These are phyloP conservation scores for Lycophotia porphyrea DNA, from an alignment of 2,888 invertebrate genomes.

Conservation along the genomic window DNA sequence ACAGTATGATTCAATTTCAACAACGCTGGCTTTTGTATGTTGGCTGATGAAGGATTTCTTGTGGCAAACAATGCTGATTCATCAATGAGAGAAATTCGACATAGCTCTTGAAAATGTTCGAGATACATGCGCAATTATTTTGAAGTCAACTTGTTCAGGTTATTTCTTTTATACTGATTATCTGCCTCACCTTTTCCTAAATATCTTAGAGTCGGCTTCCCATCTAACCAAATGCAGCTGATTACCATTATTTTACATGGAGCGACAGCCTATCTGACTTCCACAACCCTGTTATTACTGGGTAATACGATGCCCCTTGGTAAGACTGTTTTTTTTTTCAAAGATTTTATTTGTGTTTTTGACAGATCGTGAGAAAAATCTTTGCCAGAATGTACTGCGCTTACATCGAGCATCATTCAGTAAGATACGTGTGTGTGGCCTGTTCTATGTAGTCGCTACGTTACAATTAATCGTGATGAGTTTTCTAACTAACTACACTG, in stretches of 20 bases:
- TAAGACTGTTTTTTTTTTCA: background rate
- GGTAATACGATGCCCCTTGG: background rate
- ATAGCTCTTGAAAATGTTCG: background rate
- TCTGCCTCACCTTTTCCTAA: background rate
- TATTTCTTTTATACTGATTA: background rate
- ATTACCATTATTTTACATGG: background rate
- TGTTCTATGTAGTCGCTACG: background rate
- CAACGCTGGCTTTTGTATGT: background rate
- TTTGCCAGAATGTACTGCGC: slow-evolving; percentile 1
- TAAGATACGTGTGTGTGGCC: slow-evolving; percentile 4
- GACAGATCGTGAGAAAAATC: background rate
- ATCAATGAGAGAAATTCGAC: slow-evolving; percentile 18
- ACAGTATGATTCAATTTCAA: background rate
- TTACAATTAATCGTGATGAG: background rate
- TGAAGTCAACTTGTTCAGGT: background rate
- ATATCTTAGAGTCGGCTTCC: background rate
- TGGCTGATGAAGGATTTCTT: slow-evolving; percentile 14
- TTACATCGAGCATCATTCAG: slow-evolving; percentile 2
- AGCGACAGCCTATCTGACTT: background rate
- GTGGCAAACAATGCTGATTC: slow-evolving; percentile 12
- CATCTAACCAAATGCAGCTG: background rate
- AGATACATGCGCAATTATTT: slow-evolving; percentile 11
- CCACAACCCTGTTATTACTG: background rate
- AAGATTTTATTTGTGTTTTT: background rate
- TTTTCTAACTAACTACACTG: slow-evolving; percentile 8